phyloP scores from a whole-genome alignment of 1,140 invertebrate genomes.

The Lamellibrachia luymesi region DNA sequence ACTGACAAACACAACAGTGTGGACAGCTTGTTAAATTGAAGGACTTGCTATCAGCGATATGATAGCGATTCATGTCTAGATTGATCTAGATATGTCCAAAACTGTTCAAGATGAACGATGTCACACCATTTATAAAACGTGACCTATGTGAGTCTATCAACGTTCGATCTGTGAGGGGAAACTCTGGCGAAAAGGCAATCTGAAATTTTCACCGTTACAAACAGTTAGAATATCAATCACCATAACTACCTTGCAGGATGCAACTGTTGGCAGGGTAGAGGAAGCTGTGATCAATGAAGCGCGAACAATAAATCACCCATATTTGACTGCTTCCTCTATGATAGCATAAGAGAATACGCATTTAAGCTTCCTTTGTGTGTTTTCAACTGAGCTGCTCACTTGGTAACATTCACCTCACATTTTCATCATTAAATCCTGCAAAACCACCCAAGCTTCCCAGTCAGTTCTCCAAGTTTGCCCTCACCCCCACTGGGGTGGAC shows the following conservation, averaged over 20 bases:
- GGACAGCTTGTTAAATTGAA: not conserved
- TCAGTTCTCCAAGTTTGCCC: no score
- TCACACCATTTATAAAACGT: not conserved
- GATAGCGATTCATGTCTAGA: not conserved
- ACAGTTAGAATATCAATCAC: not conserved
- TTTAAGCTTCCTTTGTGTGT: not conserved
- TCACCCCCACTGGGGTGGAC: not conserved
- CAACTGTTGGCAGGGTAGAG: not conserved
- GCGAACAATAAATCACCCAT: not conserved
- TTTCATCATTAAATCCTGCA: not conserved
- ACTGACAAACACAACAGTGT: not conserved
- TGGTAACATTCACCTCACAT: not conserved
- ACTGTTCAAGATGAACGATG: not conserved
- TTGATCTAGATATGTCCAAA: not conserved
- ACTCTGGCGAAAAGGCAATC: not conserved
- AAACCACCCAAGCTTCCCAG: not conserved
- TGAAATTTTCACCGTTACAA: not conserved
- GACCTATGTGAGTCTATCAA: not conserved
- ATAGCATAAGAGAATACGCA: not conserved
- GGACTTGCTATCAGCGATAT: not conserved
- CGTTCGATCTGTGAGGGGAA: not conserved
- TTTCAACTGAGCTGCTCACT: not conserved
- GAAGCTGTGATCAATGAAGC: not conserved
- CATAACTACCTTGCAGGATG: not conserved
- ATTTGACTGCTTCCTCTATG: not conserved